Conservation (phyloP, 2,797 vertebrate species). For the Centroberyx gerrardi region DNA sequence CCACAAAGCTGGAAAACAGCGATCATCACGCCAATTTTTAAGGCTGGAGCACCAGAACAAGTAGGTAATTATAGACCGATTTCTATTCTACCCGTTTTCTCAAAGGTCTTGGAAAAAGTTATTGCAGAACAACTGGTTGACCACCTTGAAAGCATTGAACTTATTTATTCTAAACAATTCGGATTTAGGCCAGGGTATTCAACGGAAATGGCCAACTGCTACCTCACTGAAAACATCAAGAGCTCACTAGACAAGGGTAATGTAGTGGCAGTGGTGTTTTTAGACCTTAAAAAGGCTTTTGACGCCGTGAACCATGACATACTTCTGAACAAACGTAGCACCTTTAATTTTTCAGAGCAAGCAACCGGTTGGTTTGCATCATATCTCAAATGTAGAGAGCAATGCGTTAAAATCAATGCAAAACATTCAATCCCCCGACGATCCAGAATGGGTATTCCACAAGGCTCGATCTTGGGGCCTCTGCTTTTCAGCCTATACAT, state of each 20-base stretch:
- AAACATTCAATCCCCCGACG: background rate
- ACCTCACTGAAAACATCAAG: background rate
- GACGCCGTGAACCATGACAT: background rate
- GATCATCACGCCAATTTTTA: slow-evolving; percentile 6
- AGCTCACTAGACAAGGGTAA: background rate
- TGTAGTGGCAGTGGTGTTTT: background rate
- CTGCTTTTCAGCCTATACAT: background rate
- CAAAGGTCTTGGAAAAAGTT: too few relatives aligned
- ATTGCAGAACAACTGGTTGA: too few relatives aligned
- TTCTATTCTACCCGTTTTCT: too few relatives aligned
- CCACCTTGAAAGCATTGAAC: too few relatives aligned
- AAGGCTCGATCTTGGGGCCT: background rate
- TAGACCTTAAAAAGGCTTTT: background rate
- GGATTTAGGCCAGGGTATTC: too few relatives aligned
- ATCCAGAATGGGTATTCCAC: background rate
- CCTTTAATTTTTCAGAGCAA: too few relatives aligned
- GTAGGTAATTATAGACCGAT: background rate
- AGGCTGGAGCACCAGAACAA: slow-evolving; percentile 3
- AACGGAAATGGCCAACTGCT: too few relatives aligned
- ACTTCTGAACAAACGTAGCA: too few relatives aligned
- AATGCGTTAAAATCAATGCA: background rate
- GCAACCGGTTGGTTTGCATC: background rate
- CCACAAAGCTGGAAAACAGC: slow-evolving; percentile 14
- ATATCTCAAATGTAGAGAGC: background rate
- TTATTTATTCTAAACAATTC: too few relatives aligned